These are phyloP conservation scores for Agrochola litura DNA, from an alignment of 2,888 invertebrate species.

Conservation along the genomic window DNA sequence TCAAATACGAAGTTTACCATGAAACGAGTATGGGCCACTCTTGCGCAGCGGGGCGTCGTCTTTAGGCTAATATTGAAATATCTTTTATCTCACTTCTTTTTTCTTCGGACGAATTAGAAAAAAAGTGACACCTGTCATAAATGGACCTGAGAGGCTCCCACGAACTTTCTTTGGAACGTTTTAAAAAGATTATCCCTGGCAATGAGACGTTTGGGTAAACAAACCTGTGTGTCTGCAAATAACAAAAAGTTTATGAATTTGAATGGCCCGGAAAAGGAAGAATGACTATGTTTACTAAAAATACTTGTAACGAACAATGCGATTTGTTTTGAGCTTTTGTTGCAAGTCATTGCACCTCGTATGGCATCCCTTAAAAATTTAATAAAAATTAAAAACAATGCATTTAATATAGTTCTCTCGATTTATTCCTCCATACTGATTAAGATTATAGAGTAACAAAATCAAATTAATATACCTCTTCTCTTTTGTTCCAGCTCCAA, in stretches of 20 bases:
- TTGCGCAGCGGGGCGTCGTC: constrained; percentile 78
- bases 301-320: constrained; percentile 39
- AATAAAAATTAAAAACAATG: not conserved
- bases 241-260: constrained; percentile 46
- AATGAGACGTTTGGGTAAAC: constrained; percentile 77
- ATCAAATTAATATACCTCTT: constrained; percentile 11
- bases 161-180: constrained; percentile 68
- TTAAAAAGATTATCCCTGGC: constrained; percentile 72
- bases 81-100: constrained; percentile 79
- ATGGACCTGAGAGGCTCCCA: constrained; percentile 77
- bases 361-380: not conserved
- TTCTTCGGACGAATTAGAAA: constrained; percentile 73
- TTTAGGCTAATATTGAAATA: constrained; percentile 83
- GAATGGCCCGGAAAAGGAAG: constrained; percentile 55
- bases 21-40: constrained; percentile 71
- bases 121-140: constrained; percentile 85
- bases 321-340: constrained; percentile 26
- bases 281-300: constrained; percentile 56
- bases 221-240: constrained; percentile 69
- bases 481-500: constrained; percentile 90
- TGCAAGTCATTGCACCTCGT: constrained; percentile 18
- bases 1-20: constrained; percentile 71
- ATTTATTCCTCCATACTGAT: not conserved
- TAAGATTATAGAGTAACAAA: not conserved
- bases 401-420: too few species aligned